Evolutionary conservation across 2,797 vertebrate genomes (phyloP).

Genomic region (Oreortyx pictus): DNA sequence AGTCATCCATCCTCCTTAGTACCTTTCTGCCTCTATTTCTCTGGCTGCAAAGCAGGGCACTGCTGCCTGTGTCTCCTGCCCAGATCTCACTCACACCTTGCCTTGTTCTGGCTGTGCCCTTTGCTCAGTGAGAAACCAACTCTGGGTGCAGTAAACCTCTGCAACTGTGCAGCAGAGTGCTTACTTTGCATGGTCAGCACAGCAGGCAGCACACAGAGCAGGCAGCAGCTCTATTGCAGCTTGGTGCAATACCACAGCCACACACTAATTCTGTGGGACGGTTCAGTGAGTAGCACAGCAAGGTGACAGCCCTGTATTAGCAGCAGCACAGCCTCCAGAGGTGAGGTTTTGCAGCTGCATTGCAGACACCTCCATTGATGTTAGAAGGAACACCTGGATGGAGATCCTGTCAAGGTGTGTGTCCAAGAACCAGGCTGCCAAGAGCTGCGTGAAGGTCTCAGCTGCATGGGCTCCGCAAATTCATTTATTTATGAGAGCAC

Average conservation of each 20-base stretch:
- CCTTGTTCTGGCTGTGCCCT: not conserved
- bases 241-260: not conserved
- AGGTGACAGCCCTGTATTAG: accelerated
- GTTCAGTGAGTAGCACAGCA: accelerated
- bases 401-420: not conserved
- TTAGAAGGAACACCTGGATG: accelerated
- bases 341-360: not conserved
- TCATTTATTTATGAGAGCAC: not conserved
- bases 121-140: not conserved
- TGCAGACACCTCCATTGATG: not conserved
- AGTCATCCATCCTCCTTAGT: not conserved
- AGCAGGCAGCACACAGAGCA: accelerated
- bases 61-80: not conserved
- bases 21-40: not conserved
- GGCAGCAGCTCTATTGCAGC: not conserved
- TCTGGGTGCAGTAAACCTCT: not conserved
- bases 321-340: not conserved
- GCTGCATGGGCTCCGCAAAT: not conserved
- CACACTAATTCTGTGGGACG: not conserved
- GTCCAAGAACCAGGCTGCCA: not conserved
- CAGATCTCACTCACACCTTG: not conserved
- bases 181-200: accelerated
- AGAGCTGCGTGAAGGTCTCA: not conserved
- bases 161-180: accelerated
- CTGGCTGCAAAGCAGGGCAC: not conserved